Evolutionary conservation across 2,113 vertebrate species (phyloP).

Genomic region (Brienomyrus longianalis): DNA sequence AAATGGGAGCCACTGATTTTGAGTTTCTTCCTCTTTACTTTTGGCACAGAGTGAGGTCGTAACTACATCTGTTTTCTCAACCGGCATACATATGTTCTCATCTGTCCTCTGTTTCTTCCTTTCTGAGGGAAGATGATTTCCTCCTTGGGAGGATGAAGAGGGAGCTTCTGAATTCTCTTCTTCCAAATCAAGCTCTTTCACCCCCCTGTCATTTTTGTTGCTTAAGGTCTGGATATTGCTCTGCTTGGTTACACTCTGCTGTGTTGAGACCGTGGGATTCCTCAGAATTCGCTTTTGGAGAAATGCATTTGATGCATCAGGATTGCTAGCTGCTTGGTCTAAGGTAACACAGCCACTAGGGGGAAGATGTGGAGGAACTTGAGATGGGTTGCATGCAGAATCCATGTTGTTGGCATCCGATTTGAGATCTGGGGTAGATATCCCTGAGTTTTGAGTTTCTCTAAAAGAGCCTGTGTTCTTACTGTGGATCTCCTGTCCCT

Average conservation of each 20-base stretch:
- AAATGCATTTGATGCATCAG: slow-evolving; percentile 31
- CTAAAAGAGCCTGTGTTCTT: slow-evolving; percentile 6
- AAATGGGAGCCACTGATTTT: slow-evolving; percentile 23
- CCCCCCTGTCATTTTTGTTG: slow-evolving; percentile 24
- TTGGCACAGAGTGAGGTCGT: not conserved
- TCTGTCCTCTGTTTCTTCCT: slow-evolving; percentile 80
- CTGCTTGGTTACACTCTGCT: slow-evolving; percentile 39
- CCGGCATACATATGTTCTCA: slow-evolving; percentile 23
- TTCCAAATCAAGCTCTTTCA: slow-evolving; percentile 15
- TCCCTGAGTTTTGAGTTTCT: slow-evolving; percentile 21
- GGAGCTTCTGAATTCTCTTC: slow-evolving; percentile 27
- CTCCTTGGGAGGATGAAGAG: slow-evolving; percentile 12
- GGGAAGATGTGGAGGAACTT: slow-evolving; percentile 24
- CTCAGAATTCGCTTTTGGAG: slow-evolving; percentile 37
- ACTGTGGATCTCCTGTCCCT: slow-evolving; percentile 38
- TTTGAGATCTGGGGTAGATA: not conserved
- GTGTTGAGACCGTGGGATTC: slow-evolving; percentile 42
- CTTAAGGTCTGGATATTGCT: slow-evolving; percentile 21
- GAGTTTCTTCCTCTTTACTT: slow-evolving; percentile 30
- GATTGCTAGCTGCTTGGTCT: slow-evolving; percentile 21
- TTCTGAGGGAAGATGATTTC: slow-evolving; percentile 63
- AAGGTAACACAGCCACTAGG: slow-evolving; percentile 22
- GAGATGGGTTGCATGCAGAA: slow-evolving; percentile 21
- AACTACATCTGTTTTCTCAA: not conserved
- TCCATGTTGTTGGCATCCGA: slow-evolving; percentile 8